A percentile compares a stretch with the other conserved stretches of the same genome.
Evolutionary conservation across 92 coral and sea anemone genomes (phyloP).

Genomic region (Paramuricea clavata): DNA sequence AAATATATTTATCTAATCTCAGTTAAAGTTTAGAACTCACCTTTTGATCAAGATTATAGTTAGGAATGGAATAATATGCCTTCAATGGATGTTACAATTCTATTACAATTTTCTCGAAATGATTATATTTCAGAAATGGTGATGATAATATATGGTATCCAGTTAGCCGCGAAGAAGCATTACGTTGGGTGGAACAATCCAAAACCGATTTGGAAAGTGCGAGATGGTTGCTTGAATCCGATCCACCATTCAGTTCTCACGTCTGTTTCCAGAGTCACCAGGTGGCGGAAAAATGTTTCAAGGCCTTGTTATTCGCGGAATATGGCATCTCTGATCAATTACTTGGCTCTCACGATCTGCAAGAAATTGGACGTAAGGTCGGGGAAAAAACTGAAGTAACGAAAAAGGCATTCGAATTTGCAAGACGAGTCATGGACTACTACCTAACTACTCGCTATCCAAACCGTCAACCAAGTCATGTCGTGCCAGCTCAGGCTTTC

Average conservation of each 20-base stretch:
- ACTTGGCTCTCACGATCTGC: background rate
- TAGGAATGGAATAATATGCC: no score
- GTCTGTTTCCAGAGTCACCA: slow-evolving; percentile 52
- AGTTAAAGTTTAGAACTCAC: no score
- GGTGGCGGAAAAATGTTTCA: slow-evolving; percentile 30
- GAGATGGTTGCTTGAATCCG: slow-evolving; percentile 7
- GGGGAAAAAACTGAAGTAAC: background rate
- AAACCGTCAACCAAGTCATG: slow-evolving; percentile 1
- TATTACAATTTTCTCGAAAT: background rate
- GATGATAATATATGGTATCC: background rate
- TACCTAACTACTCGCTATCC: background rate
- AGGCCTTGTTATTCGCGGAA: background rate
- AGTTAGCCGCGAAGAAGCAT: background rate
- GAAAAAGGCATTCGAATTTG: background rate
- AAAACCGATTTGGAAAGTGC: background rate
- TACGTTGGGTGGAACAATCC: slow-evolving; percentile 8
- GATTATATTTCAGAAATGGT: background rate
- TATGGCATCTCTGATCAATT: slow-evolving; percentile 5
- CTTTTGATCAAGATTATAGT: no score
- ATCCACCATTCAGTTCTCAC: slow-evolving; percentile 8
- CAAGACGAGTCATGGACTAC: background rate
- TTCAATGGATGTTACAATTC: no score
- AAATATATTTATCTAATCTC: no score
- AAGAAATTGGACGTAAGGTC: background rate
- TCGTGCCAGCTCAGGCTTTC: background rate